Base-by-base conservation (phyloP, 2,113 vertebrate species). In the Mugil cephalus region DNA sequence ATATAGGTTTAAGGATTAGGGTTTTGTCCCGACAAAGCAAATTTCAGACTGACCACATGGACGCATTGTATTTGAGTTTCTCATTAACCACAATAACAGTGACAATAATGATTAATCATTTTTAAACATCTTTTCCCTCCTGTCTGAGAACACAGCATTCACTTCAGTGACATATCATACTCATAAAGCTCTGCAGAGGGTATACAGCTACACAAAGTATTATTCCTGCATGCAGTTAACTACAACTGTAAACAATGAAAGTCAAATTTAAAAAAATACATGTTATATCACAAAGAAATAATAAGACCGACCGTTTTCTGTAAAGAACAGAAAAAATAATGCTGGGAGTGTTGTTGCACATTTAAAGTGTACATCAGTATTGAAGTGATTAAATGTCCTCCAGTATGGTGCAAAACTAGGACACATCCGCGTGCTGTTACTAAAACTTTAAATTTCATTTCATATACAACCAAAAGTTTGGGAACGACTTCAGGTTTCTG, bases 111-210 rank as follows among this genome's bases (percentile, higher is more conserved):
- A 6, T n/a, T 30, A 30, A 19, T 58, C 0, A 48, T 54, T 52
- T 63, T 56, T 24, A 46, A 12, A 17, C 11, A 21, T 17, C 6
- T 4, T 1, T 30, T 30, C 2, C n/a, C 15, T 43, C n/a, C 15
- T 46, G 17, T 53, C 40, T 30, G 34, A 21, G 17, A 39, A 73
- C 59, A 8, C 45, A 12, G 48, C 34, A 35, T 53, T 46, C 64
- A 24, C 15, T 47, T 70, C 36, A 14, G 45, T 69, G 62, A 78
- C 67, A 40, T 21, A 56, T 51, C 36, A 39, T 24, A 39, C 43
- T 21, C 46, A 21, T 67, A 64, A 72, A 5, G 61, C 48, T 69
- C 4, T 11, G 30, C 46, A 67, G 40, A 43, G 62, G 53, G 69
- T 67, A 56, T 51, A 10, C 7, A 9, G 40, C 34, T 14, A 17